Evolutionary conservation across 2,888 invertebrate genomes (phyloP).

Genomic region (Gryllus longicercus): DNA sequence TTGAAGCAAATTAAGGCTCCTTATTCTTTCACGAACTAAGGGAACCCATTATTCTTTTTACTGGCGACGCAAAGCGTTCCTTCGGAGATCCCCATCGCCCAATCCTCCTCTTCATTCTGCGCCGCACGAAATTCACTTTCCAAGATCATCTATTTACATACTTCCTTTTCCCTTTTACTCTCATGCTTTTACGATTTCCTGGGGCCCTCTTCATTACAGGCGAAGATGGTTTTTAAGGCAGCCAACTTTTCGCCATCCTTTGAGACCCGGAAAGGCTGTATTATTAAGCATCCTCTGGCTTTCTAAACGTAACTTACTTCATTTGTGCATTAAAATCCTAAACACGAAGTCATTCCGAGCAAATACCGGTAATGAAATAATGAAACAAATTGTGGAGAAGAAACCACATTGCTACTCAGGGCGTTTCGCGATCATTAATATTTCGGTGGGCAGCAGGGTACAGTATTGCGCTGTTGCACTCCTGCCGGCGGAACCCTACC

Average conservation of each 20-base stretch:
- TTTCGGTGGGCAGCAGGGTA: neutral
- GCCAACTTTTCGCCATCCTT: neutral
- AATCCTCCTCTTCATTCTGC: too few relatives aligned
- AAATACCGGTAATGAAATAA: slow-evolving; percentile 8
- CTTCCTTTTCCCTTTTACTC: neutral
- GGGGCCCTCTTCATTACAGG: neutral
- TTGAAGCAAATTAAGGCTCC: too few relatives aligned
- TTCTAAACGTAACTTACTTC: neutral
- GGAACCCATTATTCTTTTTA: too few relatives aligned
- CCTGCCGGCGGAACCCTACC: neutral
- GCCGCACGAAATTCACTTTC: neutral
- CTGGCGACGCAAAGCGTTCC: too few relatives aligned
- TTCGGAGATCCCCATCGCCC: too few relatives aligned
- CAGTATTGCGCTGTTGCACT: neutral
- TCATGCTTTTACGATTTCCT: neutral
- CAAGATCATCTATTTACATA: slow-evolving; percentile 11
- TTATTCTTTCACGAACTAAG: too few relatives aligned
- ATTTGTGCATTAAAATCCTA: neutral
- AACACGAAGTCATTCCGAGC: neutral
- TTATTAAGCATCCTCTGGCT: neutral
- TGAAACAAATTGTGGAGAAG: slow-evolving; percentile 17
- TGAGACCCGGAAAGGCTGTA: neutral
- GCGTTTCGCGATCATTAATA: neutral
- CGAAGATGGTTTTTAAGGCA: slow-evolving; percentile 4
- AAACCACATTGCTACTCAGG: neutral